Base-by-base conservation (phyloP, 2,888 invertebrate genomes). In the Trissolcus japonicus region DNA sequence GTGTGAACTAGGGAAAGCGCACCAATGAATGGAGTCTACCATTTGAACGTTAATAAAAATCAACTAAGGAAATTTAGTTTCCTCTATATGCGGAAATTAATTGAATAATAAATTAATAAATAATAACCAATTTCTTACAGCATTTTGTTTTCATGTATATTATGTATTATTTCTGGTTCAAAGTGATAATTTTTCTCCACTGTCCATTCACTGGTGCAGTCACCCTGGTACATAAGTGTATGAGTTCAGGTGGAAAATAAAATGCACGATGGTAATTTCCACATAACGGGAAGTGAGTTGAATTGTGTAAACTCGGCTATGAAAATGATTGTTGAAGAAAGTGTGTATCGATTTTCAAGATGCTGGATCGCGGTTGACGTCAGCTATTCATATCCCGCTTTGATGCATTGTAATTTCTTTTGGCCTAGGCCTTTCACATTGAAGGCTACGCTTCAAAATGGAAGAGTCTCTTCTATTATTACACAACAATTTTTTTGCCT, bases 301-400 rank as follows among this genome's bases (percentile, higher is more conserved):
- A 75, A 76, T 79, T 73, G 73, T 66, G 72, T 76, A 79, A 79
- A 79, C 79, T 56, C 41, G 29, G 14, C 61, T 69, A 79, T 69
- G 73, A 76, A 79, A 72, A 76, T 65, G 61, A 40, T 71, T 69
- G 66, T 51, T 63, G 67, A 71, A 78, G 75, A 78, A 74, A 75
- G 78, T 71, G 60, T n/a, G 29, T 78, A 79, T 79, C 76, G 73
- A 76, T 76, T 76, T 76, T 73, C 41, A 61, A 73, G 76, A 76
- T 79, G 68, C 66, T 50, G 56, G 68, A 56, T 67, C 69, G 25
- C 25, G 60, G 78, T 72, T 68, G 71, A 75, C 72, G 79, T 79
- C 76, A 67, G 76, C 75, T 79, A 79, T 79, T 75, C 75, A 68
- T 71, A 78, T 59, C 62, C 72, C 29, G 67, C 48, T 57, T 68